A percentile compares a stretch with the other conserved stretches of the same genome.
These are phyloP conservation scores for Dromiciops gliroides DNA, from an alignment of 2,113 vertebrate genomes.

Conservation along the genomic window DNA sequence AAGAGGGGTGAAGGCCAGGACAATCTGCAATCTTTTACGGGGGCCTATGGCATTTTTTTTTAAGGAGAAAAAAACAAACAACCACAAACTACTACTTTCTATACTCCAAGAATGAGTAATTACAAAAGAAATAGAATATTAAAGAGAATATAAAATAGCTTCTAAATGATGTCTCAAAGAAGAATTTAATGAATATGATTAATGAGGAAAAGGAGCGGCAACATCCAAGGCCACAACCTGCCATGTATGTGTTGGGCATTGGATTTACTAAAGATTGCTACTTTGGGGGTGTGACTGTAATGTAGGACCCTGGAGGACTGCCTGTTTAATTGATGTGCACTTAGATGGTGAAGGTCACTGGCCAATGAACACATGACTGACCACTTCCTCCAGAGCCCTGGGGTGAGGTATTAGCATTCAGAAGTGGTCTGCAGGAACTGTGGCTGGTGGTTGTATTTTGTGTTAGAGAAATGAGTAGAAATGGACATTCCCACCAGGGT, in stretches of 20 bases:
- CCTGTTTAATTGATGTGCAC: slow-evolving; percentile 12
- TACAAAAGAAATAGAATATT: slow-evolving; percentile 39
- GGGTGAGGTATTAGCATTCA: background rate
- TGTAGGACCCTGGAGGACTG: background rate
- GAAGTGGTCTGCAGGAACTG: background rate
- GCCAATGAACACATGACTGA: slow-evolving; percentile 16
- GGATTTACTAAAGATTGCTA: slow-evolving; percentile 18
- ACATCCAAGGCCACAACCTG: slow-evolving; percentile 5
- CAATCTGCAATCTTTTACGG: slow-evolving; percentile 63
- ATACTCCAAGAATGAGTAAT: slow-evolving; percentile 53
- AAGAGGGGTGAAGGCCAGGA: slow-evolving; percentile 56
- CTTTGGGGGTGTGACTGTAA: background rate
- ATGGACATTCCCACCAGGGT: slow-evolving; percentile 2
- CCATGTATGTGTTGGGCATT: slow-evolving; percentile 17
- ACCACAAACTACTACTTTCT: slow-evolving; percentile 61
- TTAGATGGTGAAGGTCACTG: slow-evolving; percentile 28
- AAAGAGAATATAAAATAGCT: slow-evolving; percentile 52
- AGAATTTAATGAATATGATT: slow-evolving; percentile 66
- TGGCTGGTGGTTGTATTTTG: background rate
- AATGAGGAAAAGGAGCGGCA: slow-evolving; percentile 63
- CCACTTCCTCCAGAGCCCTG: background rate
- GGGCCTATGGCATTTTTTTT: slow-evolving; percentile 59
- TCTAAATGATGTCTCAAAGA: slow-evolving; percentile 54
- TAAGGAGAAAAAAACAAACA: slow-evolving; percentile 53
- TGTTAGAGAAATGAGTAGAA: background rate